Evolutionary conservation across 53 echinoderm and acorn worm species (phyloP).

Genomic region (Patiria pectinifera): DNA sequence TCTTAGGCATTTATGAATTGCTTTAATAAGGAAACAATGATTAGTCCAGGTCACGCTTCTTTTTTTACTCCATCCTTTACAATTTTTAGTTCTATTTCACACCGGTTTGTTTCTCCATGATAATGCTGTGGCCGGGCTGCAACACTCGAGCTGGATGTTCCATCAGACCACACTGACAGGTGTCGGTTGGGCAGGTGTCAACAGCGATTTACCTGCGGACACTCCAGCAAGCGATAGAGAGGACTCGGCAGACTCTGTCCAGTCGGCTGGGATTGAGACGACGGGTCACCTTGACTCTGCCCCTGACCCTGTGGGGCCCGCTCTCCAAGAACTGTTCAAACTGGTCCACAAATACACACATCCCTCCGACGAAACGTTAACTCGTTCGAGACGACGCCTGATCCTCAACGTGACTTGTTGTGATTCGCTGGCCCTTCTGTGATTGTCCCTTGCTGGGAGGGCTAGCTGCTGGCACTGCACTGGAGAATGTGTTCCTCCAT

Average conservation of each 20-base stretch:
- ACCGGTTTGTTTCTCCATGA: constrained; percentile 43
- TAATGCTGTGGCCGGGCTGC: not conserved
- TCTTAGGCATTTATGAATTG: no score
- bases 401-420: constrained; percentile 64
- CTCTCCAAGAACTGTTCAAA: constrained; percentile 95
- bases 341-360: constrained; percentile 81
- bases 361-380: constrained; percentile 59
- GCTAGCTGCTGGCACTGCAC: not conserved
- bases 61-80: no score
- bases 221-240: not conserved
- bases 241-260: not conserved
- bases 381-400: constrained; percentile 69
- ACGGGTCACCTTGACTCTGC: constrained; percentile 1
- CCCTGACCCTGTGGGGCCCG: constrained; percentile 46
- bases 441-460: not conserved
- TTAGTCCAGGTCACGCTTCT: no score
- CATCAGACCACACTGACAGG: constrained; percentile 7
- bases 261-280: not conserved
- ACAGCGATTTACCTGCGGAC: not conserved
- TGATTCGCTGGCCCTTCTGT: not conserved
- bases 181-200: not conserved
- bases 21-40: no score
- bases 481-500: not conserved
- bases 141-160: not conserved
- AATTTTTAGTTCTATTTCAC: not conserved